Evolutionary conservation across 1,140 invertebrate species (phyloP), one percentile per base, ranked within the genome.

Genomic region (Drosophila mauritiana): DNA sequence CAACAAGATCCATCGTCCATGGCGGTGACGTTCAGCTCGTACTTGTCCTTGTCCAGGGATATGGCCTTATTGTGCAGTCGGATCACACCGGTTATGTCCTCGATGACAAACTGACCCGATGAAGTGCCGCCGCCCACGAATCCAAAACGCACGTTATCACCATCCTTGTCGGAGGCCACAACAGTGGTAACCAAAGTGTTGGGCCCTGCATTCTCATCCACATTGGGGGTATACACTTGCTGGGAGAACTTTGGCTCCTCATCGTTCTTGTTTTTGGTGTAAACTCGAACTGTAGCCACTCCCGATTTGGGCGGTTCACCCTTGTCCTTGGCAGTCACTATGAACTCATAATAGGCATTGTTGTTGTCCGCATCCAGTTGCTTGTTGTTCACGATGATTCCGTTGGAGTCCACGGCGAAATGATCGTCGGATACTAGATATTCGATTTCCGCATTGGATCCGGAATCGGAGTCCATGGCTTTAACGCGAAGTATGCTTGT

Each of bases 171-270:
- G 3, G 97, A 98, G 0, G 98, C 97, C 0, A 98, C 97, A 0
- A 98, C 98, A 12, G 97, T 98, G 8, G 97, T 98, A 0, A 98
- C 98, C 8, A 98, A 93, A 2, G 98, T 98, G 85, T 98, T 98
- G 0, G 97, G 97, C 2, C 97, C 97, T 12, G 97, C 97, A 92
- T 98, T 98, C 93, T 98, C 98, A 92, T 98, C 97, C 2, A 98
- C 97, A 93, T 98, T 98, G 0, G 98, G 97, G 1, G 97, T 98
- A 91, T 98, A 98, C 0, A 98, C 98, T 93, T 98, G 97, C 79
- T 98, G 98, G 1, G 97, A 98, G 92, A 98, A 98, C 92, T 98
- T 98, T 0, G 98, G 98, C 91, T 98, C 97, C 93, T 98, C 98
- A 88, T 98, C 98, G 92, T 98, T 98, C 93, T 98, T 98, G 89